phyloP scores from a whole-genome alignment of 1,140 invertebrate genomes.

The Theocolax elegans region DNA sequence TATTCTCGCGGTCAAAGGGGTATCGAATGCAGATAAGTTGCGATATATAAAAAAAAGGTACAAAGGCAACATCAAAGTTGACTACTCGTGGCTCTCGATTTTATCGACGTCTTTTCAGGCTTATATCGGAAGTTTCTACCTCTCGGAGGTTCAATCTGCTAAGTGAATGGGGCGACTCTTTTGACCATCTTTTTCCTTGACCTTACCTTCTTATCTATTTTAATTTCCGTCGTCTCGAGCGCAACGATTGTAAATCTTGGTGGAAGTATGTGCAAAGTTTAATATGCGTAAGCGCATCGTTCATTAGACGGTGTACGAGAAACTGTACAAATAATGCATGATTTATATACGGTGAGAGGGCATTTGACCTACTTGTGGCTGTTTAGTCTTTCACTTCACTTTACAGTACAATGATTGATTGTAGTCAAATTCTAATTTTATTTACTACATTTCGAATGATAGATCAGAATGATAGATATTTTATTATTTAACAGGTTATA shows the following conservation, averaged over 20 bases:
- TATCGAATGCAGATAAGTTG: slow-evolving; percentile 14
- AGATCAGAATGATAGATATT: no score
- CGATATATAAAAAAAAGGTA: neutral
- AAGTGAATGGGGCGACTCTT: slow-evolving; percentile 38
- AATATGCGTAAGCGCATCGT: neutral
- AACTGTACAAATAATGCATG: slow-evolving; percentile 5
- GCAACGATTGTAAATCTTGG: neutral
- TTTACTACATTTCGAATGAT: no score
- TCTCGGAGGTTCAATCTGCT: slow-evolving; percentile 32
- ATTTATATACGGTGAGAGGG: neutral
- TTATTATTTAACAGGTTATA: no score
- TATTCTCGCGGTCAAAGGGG: neutral
- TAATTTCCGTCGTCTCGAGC: slow-evolving; percentile 7
- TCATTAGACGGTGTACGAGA: neutral
- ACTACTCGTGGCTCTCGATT: slow-evolving; percentile 9
- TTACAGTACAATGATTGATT: no score
- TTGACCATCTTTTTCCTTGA: neutral
- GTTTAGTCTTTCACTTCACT: no score
- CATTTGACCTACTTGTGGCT: neutral
- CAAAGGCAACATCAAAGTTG: slow-evolving; percentile 21
- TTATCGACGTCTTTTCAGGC: slow-evolving; percentile 22
- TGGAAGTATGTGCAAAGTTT: neutral
- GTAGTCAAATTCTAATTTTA: no score
- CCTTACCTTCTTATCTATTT: slow-evolving; percentile 18
- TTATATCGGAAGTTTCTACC: slow-evolving; percentile 17